Conservation (phyloP, 2,113 vertebrate species). For the Nibea albiflora region DNA sequence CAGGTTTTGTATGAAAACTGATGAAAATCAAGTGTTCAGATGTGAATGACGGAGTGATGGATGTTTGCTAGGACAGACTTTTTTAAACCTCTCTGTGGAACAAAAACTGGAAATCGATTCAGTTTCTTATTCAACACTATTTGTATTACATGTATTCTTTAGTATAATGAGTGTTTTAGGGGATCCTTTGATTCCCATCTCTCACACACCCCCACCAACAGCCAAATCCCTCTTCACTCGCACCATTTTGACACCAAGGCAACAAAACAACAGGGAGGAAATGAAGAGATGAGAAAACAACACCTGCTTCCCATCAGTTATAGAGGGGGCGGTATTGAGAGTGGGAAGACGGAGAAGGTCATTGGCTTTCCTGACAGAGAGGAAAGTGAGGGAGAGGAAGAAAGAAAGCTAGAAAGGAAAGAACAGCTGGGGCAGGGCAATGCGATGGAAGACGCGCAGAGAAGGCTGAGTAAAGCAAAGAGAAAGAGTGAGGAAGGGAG, state of each 20-base stretch:
- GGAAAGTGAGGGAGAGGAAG: background rate
- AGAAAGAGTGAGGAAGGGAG: background rate
- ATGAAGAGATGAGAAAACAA: constrained; percentile 59
- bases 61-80: no score
- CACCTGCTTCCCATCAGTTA: constrained; percentile 65
- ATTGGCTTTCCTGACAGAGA: constrained; percentile 11
- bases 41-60: no score
- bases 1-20: background rate
- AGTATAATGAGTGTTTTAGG: background rate
- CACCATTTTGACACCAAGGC: constrained; percentile 41
- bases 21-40: background rate
- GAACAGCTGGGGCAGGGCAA: constrained; percentile 9
- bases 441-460: background rate
- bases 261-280: constrained; percentile 58
- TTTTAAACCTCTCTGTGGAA: no score
- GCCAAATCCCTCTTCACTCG: constrained; percentile 23
- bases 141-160: constrained; percentile 6
- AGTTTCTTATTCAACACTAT: background rate
- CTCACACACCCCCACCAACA: constrained; percentile 20
- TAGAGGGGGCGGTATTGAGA: constrained; percentile 2
- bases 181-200: constrained; percentile 24
- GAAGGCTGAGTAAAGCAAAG: background rate
- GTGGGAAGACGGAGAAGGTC: background rate
- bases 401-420: background rate
- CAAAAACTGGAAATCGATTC: no score